phyloP scores from a whole-genome alignment of 92 coral and sea anemone genomes.

The Muricea muricata region DNA sequence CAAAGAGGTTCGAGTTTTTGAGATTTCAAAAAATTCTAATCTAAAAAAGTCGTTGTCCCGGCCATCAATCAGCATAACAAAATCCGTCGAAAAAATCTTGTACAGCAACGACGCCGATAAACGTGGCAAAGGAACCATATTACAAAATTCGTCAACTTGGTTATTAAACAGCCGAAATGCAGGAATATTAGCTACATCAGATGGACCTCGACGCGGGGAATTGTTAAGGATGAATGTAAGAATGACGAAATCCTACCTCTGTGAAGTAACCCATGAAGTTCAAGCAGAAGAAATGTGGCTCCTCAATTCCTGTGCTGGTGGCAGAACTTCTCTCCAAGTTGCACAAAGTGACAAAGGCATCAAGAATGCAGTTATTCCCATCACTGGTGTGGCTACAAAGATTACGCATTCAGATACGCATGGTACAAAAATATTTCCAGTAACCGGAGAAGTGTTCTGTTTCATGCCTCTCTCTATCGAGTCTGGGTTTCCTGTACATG shows the following conservation, averaged over 20 bases:
- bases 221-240: not conserved
- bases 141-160: constrained; percentile 11
- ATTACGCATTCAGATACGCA: constrained; percentile 16
- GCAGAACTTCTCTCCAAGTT: constrained; percentile 49
- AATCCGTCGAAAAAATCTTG: not conserved
- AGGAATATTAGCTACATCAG: not conserved
- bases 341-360: constrained; percentile 71
- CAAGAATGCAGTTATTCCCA: constrained; percentile 64
- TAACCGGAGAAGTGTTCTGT: constrained; percentile 77
- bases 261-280: not conserved
- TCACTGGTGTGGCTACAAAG: constrained; percentile 68
- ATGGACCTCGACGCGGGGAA: constrained; percentile 16
- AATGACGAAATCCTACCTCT: constrained; percentile 52
- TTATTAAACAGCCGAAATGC: not conserved
- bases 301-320: constrained; percentile 62
- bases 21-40: constrained; percentile 43
- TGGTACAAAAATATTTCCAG: constrained; percentile 2
- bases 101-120: not conserved
- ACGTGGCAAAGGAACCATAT: not conserved
- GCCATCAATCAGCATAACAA: not conserved
- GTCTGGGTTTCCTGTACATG: constrained; percentile 84
- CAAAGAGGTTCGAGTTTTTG: constrained; percentile 60
- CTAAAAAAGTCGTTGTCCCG: not conserved
- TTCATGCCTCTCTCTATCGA: constrained; percentile 80
- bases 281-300: constrained; percentile 61